Base-by-base conservation (phyloP, 2,113 vertebrate genomes). In the Cisticola juncidis region DNA sequence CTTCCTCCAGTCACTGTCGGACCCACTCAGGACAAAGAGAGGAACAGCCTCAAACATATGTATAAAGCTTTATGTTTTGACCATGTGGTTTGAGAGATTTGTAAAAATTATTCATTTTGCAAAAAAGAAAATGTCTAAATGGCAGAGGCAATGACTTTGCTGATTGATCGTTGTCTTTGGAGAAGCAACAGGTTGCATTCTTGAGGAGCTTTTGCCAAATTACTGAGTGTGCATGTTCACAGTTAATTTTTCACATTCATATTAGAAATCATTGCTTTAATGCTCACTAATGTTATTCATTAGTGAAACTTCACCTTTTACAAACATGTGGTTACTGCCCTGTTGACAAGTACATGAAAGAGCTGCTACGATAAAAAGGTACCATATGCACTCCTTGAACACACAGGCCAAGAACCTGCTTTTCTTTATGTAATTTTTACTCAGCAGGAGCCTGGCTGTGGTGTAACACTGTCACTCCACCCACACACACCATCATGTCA, bases 401-500 rank as follows among this genome's bases (percentile, higher is more conserved):
- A 40, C 12, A 9, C 47, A 95, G 80, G 70, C 77, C 74, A 62
- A 74, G 47, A 50, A 16, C 11, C 22, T 81, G 54, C 31, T 51
- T 92, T 60, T 36, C 45, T 87, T 64, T 58, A 23, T 36, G 68
- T 86, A 9, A 24, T 82, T 88, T 70, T 81, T 82, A 50, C 50
- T 83, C 73, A 65, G 45, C 48, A 62, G 81, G 72, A 95, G 86
- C 65, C 88, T 81, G 82, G 73, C 68, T 88, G 78, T 89, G 90
- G 72, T 83, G 90, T 79, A 97, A 90, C 91, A 84, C 86, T 93
- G 84, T 86, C 88, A 86, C 86, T 88, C 44, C 56, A 73, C 95
- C 95, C 86, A 83, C 84, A 6, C 16, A 9, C 61, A 36, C 69
- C 92, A 28, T 89, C 79, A 33, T 94, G 92, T 89, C 69, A 88